Base-by-base conservation (phyloP, 2,797 vertebrate species). In the Takifugu ocellatus region DNA sequence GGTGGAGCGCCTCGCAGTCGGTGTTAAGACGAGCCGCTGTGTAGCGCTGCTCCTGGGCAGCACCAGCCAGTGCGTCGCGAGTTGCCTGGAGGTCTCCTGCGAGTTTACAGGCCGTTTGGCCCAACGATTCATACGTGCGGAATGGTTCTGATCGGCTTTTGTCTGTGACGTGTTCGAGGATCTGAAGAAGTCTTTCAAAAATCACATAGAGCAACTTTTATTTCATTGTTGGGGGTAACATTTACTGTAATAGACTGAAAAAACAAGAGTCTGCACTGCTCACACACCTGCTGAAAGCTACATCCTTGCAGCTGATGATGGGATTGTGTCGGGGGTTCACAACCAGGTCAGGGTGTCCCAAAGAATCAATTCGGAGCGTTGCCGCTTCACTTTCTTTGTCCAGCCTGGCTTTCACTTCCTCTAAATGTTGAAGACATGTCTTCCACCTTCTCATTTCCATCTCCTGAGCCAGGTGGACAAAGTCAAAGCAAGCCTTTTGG, bases 401-500 rank as follows among this genome's bases (percentile, higher is more conserved):
- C 68, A 98, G 81, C 70, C 87, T 87, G 48, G 83, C 57, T 10
- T 87, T 70, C 47, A 94, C 59, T 27, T 81, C 86, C 63, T 81
- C 84, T 42, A 98, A 87, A 0, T 92, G 91, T 52, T 59, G 63
- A 61, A 76, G 63, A 45, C 90, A 75, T 0, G 58, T 85, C 74
- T 70, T 80, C 56, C 92, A 93, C 42, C 80, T 90, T 62, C 86
- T 91, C 45, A 93, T 66, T 78, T 98, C 96, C 69, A 91, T 76
- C 84, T 95, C 90, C 74, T 84, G 95, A 44, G 89, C 90, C 56
- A 98, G 69, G 43, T 89, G 92, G 51, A 98, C 71, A 72, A 99
- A 74, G 25, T 99, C 95, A 78, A 95, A 95, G 1, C 92, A 94
- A 0, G 92, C 90, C 71, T 93, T 96, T 77, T 98, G 96, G 33